Percentiles rank a stretch among this genome's conserved stretches.
phyloP scores from a whole-genome alignment of 2,888 invertebrate genomes.

The Pseudoips prasinana region DNA sequence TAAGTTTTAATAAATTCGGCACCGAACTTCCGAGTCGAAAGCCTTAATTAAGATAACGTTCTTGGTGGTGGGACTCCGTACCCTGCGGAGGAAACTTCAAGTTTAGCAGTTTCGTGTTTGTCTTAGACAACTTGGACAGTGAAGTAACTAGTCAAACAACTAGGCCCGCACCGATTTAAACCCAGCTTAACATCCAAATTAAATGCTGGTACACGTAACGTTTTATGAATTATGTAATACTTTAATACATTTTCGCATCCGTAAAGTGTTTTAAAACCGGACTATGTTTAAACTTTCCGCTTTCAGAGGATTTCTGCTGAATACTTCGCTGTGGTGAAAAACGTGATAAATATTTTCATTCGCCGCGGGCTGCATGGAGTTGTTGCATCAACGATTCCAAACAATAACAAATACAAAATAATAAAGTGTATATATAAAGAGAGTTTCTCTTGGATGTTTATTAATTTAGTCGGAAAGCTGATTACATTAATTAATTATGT shows the following conservation, averaged over 20 bases:
- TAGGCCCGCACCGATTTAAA: slow-evolving; percentile 43
- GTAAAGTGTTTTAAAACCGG: slow-evolving; percentile 35
- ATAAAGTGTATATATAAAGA: too few relatives aligned
- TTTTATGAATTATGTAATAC: slow-evolving; percentile 29
- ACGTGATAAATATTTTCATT: slow-evolving; percentile 20
- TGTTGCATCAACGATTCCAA: slow-evolving; percentile 15
- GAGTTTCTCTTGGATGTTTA: too few relatives aligned
- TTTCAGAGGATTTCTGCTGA: slow-evolving; percentile 26
- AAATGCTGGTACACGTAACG: slow-evolving; percentile 57
- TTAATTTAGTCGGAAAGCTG: too few relatives aligned
- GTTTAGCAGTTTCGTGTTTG: slow-evolving; percentile 71
- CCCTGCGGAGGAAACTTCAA: slow-evolving; percentile 44
- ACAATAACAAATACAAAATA: too few relatives aligned
- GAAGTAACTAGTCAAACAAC: slow-evolving; percentile 70
- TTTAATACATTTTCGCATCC: slow-evolving; percentile 25
- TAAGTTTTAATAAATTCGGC: slow-evolving; percentile 61
- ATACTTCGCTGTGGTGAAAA: slow-evolving; percentile 31
- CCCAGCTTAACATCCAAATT: slow-evolving; percentile 58
- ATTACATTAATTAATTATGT: too few relatives aligned
- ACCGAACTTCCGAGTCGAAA: slow-evolving; percentile 47
- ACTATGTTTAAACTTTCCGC: slow-evolving; percentile 29
- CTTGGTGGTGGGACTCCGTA: slow-evolving; percentile 46
- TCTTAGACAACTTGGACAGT: slow-evolving; percentile 70
- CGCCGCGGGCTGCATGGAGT: slow-evolving; percentile 5
- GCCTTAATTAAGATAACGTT: slow-evolving; percentile 69